A percentile compares a stretch with the other conserved stretches of the same genome.
Conservation (phyloP, 1,140 invertebrate species). For the Papilio machaon region DNA sequence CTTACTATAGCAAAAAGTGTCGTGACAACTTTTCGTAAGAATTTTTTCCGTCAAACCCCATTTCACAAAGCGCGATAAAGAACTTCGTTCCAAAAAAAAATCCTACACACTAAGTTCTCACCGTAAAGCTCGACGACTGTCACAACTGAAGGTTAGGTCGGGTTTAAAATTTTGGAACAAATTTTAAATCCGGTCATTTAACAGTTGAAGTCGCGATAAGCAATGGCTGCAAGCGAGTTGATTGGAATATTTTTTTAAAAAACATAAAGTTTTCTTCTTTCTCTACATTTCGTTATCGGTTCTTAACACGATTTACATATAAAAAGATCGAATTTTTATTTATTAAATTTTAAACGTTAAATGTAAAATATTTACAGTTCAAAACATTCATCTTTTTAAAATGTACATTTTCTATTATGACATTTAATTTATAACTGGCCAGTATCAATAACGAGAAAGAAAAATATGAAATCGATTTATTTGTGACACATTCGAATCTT, state of each 20-base stretch:
- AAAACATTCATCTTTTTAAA: neutral
- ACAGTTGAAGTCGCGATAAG: neutral
- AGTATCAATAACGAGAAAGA: conserved; percentile 9
- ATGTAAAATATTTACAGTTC: neutral
- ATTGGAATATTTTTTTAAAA: neutral
- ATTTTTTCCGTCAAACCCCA: too few relatives aligned
- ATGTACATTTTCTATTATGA: conserved; percentile 13
- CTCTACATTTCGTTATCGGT: neutral
- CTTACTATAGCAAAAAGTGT: too few relatives aligned
- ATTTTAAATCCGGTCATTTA: neutral
- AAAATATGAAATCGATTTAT: conserved; percentile 11
- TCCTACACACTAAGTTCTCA: too few relatives aligned
- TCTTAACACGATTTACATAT: neutral
- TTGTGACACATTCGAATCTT: neutral
- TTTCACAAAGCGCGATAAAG: too few relatives aligned
- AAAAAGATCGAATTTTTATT: conserved; percentile 5
- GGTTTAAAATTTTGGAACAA: neutral
- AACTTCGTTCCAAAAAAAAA: too few relatives aligned
- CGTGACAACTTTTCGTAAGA: too few relatives aligned
- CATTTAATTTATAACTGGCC: neutral
- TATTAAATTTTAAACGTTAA: conserved; percentile 1
- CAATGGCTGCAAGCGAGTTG: neutral
- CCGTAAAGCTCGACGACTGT: too few relatives aligned
- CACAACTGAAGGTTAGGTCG: too few relatives aligned
- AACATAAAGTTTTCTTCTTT: neutral